Evolutionary conservation across 2,888 invertebrate genomes (phyloP).

Genomic region (Orthosia incerta): DNA sequence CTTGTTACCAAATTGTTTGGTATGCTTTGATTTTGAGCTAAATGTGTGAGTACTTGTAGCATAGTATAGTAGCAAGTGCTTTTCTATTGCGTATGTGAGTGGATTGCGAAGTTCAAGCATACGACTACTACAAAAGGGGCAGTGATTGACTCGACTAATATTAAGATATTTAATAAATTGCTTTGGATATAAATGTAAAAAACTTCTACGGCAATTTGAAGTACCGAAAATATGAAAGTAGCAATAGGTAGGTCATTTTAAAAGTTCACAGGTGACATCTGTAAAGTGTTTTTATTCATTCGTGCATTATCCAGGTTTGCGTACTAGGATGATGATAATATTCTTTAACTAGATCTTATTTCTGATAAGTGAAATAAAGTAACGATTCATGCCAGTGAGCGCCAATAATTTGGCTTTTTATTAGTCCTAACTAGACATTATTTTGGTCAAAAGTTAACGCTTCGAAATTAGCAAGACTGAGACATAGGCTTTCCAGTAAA

Average conservation of each 20-base stretch:
- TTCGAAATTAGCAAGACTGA: conserved; percentile 20
- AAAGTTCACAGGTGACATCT: too few species aligned
- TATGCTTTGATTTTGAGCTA: not conserved
- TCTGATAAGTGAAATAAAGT: not conserved
- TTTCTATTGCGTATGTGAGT: conserved; percentile 1
- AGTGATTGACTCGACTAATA: not conserved
- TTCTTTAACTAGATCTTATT: too few species aligned
- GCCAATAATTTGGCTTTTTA: not conserved
- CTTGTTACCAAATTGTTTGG: not conserved
- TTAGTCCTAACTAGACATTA: not conserved
- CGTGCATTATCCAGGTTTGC: too few species aligned
- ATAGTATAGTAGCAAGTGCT: conserved; percentile 31
- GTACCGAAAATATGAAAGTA: not conserved
- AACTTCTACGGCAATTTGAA: not conserved
- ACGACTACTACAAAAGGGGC: conserved; percentile 15
- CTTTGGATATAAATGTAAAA: not conserved
- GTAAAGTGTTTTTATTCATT: too few species aligned
- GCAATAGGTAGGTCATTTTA: too few species aligned
- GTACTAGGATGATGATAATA: not conserved
- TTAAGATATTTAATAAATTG: not conserved
- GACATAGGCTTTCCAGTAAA: not conserved
- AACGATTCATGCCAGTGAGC: not conserved
- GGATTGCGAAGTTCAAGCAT: conserved; percentile 36
- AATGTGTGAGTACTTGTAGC: not conserved
- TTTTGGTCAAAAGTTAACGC: not conserved